Conservation (phyloP, 2,113 vertebrate species). For the Hyaena hyaena region DNA sequence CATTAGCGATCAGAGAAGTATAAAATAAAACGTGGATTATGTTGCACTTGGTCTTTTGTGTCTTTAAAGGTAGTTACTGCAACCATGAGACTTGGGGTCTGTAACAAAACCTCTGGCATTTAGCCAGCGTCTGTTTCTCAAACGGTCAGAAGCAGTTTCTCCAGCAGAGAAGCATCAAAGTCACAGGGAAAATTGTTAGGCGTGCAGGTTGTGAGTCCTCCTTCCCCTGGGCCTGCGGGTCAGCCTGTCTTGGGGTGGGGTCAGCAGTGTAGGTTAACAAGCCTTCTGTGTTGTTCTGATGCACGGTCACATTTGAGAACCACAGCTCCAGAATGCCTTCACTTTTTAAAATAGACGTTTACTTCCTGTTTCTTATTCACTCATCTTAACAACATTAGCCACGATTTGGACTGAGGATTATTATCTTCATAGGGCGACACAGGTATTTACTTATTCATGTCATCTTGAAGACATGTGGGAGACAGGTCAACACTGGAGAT, state of each 20-base stretch:
- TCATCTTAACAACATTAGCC: not conserved
- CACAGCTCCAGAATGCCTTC: not conserved
- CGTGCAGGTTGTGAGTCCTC: not conserved
- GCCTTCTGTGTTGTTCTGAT: not conserved
- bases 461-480: not conserved
- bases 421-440: not conserved
- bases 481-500: not conserved
- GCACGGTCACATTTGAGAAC: not conserved
- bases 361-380: not conserved
- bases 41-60: not conserved
- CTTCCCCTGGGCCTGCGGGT: not conserved
- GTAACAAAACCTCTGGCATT: not conserved
- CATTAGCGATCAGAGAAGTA: not conserved
- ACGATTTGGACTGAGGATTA: not conserved
- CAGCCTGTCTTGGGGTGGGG: not conserved
- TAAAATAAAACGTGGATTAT: constrained; percentile 57
- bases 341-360: not conserved
- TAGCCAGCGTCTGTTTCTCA: not conserved
- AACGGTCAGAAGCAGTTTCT: not conserved
- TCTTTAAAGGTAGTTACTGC: not conserved
- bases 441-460: not conserved
- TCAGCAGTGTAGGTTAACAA: not conserved
- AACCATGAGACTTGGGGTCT: not conserved
- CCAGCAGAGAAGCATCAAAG: not conserved
- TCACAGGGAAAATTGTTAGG: not conserved